phyloP scores from a whole-genome alignment of 2,797 vertebrate species.

The Meda fulgida region DNA sequence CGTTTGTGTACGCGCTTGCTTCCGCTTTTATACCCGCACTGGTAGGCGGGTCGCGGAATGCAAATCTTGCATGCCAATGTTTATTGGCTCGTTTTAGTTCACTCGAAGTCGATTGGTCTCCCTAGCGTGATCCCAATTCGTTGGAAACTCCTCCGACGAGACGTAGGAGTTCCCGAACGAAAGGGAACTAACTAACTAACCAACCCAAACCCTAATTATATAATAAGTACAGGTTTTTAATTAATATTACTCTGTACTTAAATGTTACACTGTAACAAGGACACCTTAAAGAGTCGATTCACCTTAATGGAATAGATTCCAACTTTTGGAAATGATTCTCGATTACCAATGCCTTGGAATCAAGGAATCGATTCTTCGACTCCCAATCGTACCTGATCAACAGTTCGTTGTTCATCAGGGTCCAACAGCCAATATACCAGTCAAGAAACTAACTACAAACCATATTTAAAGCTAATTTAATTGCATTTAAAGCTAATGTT shows the following conservation, averaged over 20 bases:
- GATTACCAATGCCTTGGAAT: background rate
- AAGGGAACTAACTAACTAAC: too few relatives aligned
- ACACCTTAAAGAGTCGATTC: background rate
- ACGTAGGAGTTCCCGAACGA: too few relatives aligned
- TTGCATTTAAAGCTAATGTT: background rate
- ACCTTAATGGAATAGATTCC: background rate
- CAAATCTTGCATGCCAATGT: too few relatives aligned
- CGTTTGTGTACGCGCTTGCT: too few relatives aligned
- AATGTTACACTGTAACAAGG: too few relatives aligned
- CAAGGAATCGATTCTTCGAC: background rate
- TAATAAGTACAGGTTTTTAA: background rate
- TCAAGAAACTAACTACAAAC: background rate
- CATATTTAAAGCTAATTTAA: background rate
- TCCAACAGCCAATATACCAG: background rate
- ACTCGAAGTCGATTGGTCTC: too few relatives aligned
- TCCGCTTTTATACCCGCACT: too few relatives aligned
- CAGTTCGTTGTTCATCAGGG: background rate
- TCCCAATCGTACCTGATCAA: background rate
- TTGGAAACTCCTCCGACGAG: too few relatives aligned
- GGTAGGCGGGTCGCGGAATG: too few relatives aligned
- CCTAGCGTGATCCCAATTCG: too few relatives aligned
- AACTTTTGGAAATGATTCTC: background rate
- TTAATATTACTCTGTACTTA: background rate
- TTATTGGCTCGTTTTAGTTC: too few relatives aligned
- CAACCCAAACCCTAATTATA: background rate